Conservation (phyloP, 2,888 invertebrate species). For the Cremastobaeus sp. region DNA sequence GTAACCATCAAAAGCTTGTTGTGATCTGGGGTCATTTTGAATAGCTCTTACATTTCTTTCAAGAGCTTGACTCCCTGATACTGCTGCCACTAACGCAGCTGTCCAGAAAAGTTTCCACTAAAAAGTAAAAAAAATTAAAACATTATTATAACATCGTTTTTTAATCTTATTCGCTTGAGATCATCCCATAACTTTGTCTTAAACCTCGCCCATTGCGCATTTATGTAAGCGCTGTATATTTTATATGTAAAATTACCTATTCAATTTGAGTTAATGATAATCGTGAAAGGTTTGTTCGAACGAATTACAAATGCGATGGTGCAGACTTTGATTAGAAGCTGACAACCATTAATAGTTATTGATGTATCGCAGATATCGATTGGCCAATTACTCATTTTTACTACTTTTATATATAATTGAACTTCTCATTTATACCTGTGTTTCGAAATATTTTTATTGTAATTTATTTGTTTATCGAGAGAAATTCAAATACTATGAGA, state of each 20-base stretch:
- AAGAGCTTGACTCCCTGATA: conserved; percentile 70
- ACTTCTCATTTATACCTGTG: too few relatives aligned
- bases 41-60: conserved; percentile 73
- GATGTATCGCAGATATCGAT: conserved; percentile 29
- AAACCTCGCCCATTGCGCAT: conserved; percentile 69
- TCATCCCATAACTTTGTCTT: conserved; percentile 67
- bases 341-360: conserved; percentile 52
- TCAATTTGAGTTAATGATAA: conserved; percentile 64
- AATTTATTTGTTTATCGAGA: not conserved
- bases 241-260: conserved; percentile 41
- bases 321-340: conserved; percentile 64
- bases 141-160: not conserved
- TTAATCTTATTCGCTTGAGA: conserved; percentile 12
- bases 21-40: conserved; percentile 65
- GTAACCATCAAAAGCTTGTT: conserved; percentile 71
- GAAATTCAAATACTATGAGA: too few relatives aligned
- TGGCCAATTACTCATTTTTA: conserved; percentile 18
- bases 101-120: conserved; percentile 74
- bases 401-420: not conserved
- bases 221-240: conserved; percentile 66
- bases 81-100: conserved; percentile 72
- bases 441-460: not conserved
- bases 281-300: conserved; percentile 71
- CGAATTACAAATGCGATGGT: conserved; percentile 51
- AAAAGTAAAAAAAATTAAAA: conserved; percentile 54